Conservation (phyloP, 2,888 invertebrate species). For the Anticlea derivata region DNA sequence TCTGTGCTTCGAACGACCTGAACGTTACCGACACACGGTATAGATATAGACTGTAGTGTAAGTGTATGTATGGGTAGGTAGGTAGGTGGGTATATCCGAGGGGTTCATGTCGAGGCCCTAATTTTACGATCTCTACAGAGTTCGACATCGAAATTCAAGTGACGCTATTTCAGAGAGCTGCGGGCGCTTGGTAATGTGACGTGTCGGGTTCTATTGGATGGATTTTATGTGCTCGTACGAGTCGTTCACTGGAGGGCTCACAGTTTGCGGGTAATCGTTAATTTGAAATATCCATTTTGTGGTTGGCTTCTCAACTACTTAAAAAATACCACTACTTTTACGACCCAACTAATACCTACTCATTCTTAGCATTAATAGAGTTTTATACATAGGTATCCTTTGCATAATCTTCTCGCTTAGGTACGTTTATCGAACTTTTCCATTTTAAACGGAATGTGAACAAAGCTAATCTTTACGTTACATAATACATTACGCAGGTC, state of each 20-base stretch:
- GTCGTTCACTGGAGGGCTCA: slow-evolving; percentile 54
- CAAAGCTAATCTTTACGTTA: slow-evolving; percentile 77
- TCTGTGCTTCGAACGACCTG: slow-evolving; percentile 34
- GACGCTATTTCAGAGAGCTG: slow-evolving; percentile 68
- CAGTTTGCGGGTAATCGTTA: slow-evolving; percentile 67
- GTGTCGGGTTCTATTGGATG: slow-evolving; percentile 75
- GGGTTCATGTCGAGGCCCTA: slow-evolving; percentile 55
- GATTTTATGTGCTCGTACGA: slow-evolving; percentile 72
- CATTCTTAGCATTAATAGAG: no score
- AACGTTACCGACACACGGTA: slow-evolving; percentile 34
- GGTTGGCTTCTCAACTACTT: slow-evolving; percentile 48
- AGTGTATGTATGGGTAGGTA: slow-evolving; percentile 22
- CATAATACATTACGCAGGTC: slow-evolving; percentile 75
- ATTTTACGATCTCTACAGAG: slow-evolving; percentile 75
- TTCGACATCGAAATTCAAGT: slow-evolving; percentile 76
- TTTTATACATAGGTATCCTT: neutral
- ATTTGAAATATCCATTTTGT: slow-evolving; percentile 68
- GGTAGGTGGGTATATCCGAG: slow-evolving; percentile 27
- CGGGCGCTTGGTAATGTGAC: slow-evolving; percentile 65
- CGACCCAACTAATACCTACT: slow-evolving; percentile 8
- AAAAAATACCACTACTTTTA: slow-evolving; percentile 24
- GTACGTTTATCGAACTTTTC: slow-evolving; percentile 44
- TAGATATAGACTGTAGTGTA: slow-evolving; percentile 33
- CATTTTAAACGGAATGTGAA: slow-evolving; percentile 67
- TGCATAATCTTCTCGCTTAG: neutral